Evolutionary conservation across 2,797 vertebrate genomes (phyloP).

Genomic region (Oreonectes daqikongensis): DNA sequence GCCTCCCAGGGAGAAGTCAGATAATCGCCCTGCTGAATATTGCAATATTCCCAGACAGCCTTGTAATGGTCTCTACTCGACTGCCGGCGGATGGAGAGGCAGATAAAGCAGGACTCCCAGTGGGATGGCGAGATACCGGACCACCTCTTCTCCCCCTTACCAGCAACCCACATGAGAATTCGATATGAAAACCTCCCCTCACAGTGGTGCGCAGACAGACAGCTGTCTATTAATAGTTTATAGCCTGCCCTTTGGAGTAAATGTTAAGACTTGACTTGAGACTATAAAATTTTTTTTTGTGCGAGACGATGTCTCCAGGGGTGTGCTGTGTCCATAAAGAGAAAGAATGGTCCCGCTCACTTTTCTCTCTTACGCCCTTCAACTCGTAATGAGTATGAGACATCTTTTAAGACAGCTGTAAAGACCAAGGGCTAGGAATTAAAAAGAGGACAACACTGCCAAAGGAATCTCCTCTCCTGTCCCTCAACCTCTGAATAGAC

Average conservation of each 20-base stretch:
- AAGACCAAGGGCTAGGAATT: slow-evolving; percentile 53
- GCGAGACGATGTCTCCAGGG: slow-evolving; percentile 62
- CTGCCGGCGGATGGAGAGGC: slow-evolving; percentile 38
- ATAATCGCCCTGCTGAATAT: slow-evolving; percentile 74
- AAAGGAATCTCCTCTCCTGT: slow-evolving; percentile 65
- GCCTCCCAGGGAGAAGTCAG: slow-evolving; percentile 64
- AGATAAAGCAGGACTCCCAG: slow-evolving; percentile 59
- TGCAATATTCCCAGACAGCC: slow-evolving; percentile 74
- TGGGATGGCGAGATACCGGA: slow-evolving; percentile 36
- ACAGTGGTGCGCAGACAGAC: slow-evolving; percentile 64
- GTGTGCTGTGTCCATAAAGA: slow-evolving; percentile 68
- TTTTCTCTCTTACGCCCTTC: slow-evolving; percentile 30
- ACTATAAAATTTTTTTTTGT: slow-evolving; percentile 70
- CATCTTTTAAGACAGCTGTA: slow-evolving; percentile 65
- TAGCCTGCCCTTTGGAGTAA: slow-evolving; percentile 73
- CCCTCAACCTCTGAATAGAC: slow-evolving; percentile 56
- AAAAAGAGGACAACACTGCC: slow-evolving; percentile 58
- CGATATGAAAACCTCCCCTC: slow-evolving; percentile 65
- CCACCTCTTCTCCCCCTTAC: slow-evolving; percentile 51
- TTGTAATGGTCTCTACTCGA: slow-evolving; percentile 62
- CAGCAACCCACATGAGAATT: slow-evolving; percentile 62
- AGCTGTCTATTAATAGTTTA: slow-evolving; percentile 78
- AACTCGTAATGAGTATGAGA: slow-evolving; percentile 61
- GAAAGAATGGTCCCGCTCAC: slow-evolving; percentile 54
- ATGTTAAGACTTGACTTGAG: slow-evolving; percentile 70